Evolutionary conservation across 2,888 invertebrate genomes (phyloP).

Genomic region (Nymphalis polychloros): DNA sequence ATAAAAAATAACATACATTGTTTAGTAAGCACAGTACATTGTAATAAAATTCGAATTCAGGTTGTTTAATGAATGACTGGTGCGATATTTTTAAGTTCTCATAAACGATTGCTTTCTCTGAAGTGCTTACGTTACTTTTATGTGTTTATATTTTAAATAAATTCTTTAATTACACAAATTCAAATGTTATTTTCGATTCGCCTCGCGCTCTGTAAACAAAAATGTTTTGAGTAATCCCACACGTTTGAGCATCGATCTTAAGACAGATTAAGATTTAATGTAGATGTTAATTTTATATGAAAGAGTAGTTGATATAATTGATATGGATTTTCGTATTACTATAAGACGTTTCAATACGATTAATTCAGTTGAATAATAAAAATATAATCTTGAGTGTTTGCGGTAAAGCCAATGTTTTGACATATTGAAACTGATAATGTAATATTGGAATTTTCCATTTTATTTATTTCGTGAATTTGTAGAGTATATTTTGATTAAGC

Average conservation of each 20-base stretch:
- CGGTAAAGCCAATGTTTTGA: too few relatives aligned
- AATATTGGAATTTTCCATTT: too few relatives aligned
- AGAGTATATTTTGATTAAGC: neutral
- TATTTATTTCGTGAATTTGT: neutral
- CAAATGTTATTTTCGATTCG: neutral
- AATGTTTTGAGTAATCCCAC: neutral
- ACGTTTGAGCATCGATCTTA: too few relatives aligned
- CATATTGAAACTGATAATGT: too few relatives aligned
- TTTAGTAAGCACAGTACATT: conserved; percentile 62
- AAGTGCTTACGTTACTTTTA: conserved; percentile 23
- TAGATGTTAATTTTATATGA: too few relatives aligned
- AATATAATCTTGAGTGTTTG: too few relatives aligned
- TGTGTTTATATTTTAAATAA: conserved; percentile 17
- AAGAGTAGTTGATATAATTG: too few relatives aligned
- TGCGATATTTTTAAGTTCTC: conserved; percentile 32
- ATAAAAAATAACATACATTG: conserved; percentile 48
- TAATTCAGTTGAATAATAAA: too few relatives aligned
- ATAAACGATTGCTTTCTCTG: conserved; percentile 31
- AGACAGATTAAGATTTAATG: too few relatives aligned
- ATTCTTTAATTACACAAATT: conserved; percentile 16
- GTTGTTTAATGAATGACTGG: conserved; percentile 32
- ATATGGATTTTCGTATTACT: too few relatives aligned
- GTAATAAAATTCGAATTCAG: conserved; percentile 44
- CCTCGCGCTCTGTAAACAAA: neutral
- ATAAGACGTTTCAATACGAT: too few relatives aligned